These are phyloP conservation scores for Halichoerus grypus DNA, from an alignment of 2,113 vertebrate genomes.

Conservation along the genomic window DNA sequence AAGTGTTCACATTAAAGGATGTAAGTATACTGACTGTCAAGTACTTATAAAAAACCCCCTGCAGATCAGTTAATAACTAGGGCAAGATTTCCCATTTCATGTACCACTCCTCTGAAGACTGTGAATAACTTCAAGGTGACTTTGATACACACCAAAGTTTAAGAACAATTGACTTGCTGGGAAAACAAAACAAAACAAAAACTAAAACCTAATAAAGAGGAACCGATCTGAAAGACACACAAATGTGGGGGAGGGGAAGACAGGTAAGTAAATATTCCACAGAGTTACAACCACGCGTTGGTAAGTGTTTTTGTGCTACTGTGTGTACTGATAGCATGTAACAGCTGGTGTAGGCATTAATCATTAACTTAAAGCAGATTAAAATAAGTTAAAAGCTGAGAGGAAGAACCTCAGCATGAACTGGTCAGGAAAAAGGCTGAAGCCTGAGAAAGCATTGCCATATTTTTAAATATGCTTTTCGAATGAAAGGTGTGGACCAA, in stretches of 20 bases:
- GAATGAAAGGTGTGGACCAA: background rate
- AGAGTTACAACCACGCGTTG: background rate
- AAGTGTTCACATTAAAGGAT: background rate
- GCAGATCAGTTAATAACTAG: background rate
- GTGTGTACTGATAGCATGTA: background rate
- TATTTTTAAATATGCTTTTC: slow-evolving; percentile 6
- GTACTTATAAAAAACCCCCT: background rate
- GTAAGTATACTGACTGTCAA: background rate
- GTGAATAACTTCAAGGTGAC: background rate
- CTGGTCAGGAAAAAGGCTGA: background rate
- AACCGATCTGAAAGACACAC: slow-evolving; percentile 48
- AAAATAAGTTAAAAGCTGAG: background rate
- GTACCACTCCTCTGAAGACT: background rate
- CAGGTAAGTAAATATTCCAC: background rate
- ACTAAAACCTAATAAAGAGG: background rate
- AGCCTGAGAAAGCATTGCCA: background rate
- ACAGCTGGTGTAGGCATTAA: slow-evolving; percentile 52
- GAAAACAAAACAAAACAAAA: background rate
- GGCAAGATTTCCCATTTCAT: background rate
- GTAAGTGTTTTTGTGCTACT: background rate
- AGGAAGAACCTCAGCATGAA: background rate
- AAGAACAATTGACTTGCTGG: background rate
- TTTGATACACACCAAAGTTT: background rate
- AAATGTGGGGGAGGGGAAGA: background rate
- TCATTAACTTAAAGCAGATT: slow-evolving; percentile 34